phyloP scores from a whole-genome alignment of 2,797 vertebrate genomes.

The Acanthis flammea region DNA sequence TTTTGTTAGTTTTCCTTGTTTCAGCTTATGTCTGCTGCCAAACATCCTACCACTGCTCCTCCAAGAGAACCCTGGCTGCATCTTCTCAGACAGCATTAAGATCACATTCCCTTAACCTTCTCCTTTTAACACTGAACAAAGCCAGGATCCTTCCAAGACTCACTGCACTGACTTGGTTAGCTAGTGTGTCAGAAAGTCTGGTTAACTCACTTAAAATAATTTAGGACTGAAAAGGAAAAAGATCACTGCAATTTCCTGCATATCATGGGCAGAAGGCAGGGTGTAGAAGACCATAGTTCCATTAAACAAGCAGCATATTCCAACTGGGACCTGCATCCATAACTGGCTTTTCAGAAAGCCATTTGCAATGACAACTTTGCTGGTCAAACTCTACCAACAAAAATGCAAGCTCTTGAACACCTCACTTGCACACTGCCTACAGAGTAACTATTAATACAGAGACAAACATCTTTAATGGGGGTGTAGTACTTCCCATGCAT shows the following conservation, averaged over 20 bases:
- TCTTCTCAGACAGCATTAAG: neutral
- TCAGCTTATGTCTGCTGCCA: neutral
- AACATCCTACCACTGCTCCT: neutral
- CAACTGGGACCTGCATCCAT: neutral
- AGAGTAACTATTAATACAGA: constrained; percentile 7
- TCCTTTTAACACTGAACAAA: neutral
- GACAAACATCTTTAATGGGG: constrained; percentile 2
- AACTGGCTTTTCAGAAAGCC: neutral
- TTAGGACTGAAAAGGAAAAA: neutral
- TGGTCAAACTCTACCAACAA: neutral
- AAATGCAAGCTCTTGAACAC: neutral
- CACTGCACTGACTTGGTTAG: neutral
- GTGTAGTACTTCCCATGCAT: neutral
- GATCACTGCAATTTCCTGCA: neutral
- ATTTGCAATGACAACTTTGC: neutral
- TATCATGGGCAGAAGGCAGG: neutral
- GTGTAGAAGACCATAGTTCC: neutral
- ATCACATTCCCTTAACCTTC: neutral
- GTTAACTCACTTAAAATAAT: neutral
- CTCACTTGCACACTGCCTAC: constrained; percentile 2
- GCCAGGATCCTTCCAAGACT: neutral
- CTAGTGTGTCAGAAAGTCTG: neutral
- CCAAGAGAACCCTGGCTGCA: neutral
- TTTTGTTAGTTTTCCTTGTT: neutral
- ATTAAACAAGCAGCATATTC: neutral